Base-by-base conservation (phyloP, 2,888 invertebrate genomes). In the Rhogogaster chlorosoma region DNA sequence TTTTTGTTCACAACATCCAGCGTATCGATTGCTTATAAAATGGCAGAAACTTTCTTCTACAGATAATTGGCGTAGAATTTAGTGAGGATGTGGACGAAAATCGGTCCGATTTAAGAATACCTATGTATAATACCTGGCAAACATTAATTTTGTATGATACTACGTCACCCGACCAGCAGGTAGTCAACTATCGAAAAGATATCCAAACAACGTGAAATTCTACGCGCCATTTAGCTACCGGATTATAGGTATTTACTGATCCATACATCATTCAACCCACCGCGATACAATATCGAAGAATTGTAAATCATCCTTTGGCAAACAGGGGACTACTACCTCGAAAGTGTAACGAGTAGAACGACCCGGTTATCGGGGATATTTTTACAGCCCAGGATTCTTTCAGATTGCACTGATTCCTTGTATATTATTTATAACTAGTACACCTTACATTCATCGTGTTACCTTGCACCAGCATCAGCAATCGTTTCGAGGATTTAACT, bases 381-480 rank as follows among this genome's bases (percentile, higher is more conserved):
- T 83, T 83, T 83, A 83, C 67, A 83, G 83, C 83, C 83, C 49
- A 67, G 83, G 83, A 83, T 83, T 83, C 83, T 83, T 83, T 42
- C 45, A 67, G 83, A 83, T 83, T 83, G 83, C 83, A 83, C 83
- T 83, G 83, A 83, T 83, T 83, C 67, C 67, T 67, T 32, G 1
- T 15, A 18, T 38, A 57, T 78, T 78, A 78, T 78, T 78, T 78
- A 78, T 53, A 78, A 78, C 78, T 78, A n/a, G 26, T 70, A 5
- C 42, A 38, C 22, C 36, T 73, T 4, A 5, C 2, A 4, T 9
- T 32, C 1, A 70, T 70, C 9, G 1, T 36, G 15, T 70, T 36
- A 36, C 36, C 9, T 1, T 22, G 22, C 12, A 38, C 18, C 5
- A 7, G 7, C 36, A 61, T 22, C 22, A 26, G 9, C 12, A 12